A percentile compares a stretch with the other conserved stretches of the same genome.
Conservation (phyloP, 2,113 vertebrate species). For the Cygnus buccinator region DNA sequence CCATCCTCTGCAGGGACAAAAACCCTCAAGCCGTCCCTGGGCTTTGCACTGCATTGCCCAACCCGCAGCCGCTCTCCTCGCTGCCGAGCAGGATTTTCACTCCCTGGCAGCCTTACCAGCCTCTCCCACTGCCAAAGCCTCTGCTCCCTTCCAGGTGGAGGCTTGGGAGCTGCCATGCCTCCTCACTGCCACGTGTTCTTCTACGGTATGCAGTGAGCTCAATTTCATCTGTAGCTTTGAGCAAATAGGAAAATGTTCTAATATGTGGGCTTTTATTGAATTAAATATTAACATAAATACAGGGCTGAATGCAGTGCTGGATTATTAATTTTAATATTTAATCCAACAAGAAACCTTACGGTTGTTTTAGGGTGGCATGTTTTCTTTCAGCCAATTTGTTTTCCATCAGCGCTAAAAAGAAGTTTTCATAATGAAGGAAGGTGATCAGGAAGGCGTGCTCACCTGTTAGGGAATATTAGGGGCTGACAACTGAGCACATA, state of each 20-base stretch:
- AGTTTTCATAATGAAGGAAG: conserved; percentile 50
- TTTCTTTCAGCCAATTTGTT: conserved; percentile 48
- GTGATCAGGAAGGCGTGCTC: conserved; percentile 15
- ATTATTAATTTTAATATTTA: conserved; percentile 76
- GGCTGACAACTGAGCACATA: neutral
- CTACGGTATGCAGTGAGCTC: conserved; percentile 27
- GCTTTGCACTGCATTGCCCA: neutral
- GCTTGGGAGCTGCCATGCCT: neutral
- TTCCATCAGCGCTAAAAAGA: conserved; percentile 35
- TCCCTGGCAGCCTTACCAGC: neutral
- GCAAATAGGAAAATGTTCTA: conserved; percentile 60
- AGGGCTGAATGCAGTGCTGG: conserved; percentile 40
- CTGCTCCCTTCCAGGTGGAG: neutral
- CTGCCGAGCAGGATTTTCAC: neutral
- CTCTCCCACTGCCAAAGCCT: neutral
- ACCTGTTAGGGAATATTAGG: neutral
- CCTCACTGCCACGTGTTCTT: conserved; percentile 13
- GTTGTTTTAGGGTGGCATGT: conserved; percentile 50
- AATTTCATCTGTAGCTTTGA: conserved; percentile 56
- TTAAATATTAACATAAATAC: conserved; percentile 77
- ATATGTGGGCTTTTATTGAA: conserved; percentile 69
- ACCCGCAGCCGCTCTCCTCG: neutral
- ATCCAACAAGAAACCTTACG: conserved; percentile 46
- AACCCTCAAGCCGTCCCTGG: neutral
- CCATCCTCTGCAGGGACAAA: neutral